Conservation (phyloP, 2,797 vertebrate species). For the Sebastiscus tertius region DNA sequence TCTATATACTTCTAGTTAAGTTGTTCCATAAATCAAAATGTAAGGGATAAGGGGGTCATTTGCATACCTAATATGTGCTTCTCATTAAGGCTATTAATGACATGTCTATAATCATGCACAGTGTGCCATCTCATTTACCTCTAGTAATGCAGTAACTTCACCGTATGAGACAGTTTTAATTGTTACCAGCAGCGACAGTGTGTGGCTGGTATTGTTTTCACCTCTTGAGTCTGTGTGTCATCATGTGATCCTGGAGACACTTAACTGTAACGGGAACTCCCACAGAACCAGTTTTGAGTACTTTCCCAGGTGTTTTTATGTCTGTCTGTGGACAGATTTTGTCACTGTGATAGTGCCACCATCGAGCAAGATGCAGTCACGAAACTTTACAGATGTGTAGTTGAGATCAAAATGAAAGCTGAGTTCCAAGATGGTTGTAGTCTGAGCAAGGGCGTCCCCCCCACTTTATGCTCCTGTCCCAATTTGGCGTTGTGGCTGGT, state of each 20-base stretch:
- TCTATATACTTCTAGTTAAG: background rate
- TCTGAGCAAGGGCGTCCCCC: background rate
- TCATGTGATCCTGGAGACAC: background rate
- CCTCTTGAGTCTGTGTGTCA: background rate
- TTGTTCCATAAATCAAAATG: background rate
- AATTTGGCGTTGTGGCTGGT: background rate
- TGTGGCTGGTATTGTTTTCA: background rate
- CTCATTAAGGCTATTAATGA: background rate
- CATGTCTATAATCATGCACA: background rate
- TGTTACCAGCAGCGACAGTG: background rate
- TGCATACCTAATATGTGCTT: background rate
- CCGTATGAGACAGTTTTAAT: background rate
- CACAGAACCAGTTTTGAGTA: background rate
- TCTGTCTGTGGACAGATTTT: background rate
- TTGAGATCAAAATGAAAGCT: background rate
- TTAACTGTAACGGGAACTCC: background rate
- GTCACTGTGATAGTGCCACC: background rate
- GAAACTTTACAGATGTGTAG: background rate
- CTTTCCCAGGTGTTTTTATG: background rate
- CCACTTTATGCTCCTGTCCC: too few relatives aligned
- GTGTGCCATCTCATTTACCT: background rate
- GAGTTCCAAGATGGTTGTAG: background rate
- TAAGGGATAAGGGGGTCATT: background rate
- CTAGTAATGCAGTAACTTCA: background rate
- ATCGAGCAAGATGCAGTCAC: too few relatives aligned